A percentile compares a stretch with the other conserved stretches of the same genome.
phyloP scores from a whole-genome alignment of 2,797 vertebrate species.

The Poeciliopsis paucimaculata region DNA sequence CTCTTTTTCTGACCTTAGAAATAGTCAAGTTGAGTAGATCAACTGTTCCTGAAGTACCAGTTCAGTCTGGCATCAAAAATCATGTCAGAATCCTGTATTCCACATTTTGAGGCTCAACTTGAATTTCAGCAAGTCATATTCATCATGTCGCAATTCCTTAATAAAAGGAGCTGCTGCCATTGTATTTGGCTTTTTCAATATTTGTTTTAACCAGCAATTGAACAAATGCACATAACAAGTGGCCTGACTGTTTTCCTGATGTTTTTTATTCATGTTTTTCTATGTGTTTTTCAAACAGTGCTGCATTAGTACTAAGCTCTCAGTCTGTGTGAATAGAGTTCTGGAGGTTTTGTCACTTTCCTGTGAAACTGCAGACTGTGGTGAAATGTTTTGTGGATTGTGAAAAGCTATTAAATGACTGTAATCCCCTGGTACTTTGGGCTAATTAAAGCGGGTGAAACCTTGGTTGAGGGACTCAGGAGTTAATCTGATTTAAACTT shows the following conservation, averaged over 20 bases:
- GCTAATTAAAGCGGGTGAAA: conserved; percentile 61
- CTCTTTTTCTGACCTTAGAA: not conserved
- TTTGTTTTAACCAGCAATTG: not conserved
- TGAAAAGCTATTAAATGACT: conserved; percentile 64
- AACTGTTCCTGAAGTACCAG: not conserved
- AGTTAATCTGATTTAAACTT: conserved; percentile 69
- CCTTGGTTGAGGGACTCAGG: conserved; percentile 36
- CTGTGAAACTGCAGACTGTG: conserved; percentile 33
- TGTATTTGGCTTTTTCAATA: not conserved
- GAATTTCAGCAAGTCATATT: not conserved
- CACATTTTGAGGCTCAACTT: not conserved
- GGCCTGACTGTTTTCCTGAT: not conserved
- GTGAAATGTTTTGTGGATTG: conserved; percentile 46
- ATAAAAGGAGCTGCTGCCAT: not conserved
- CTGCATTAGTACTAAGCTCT: conserved; percentile 36
- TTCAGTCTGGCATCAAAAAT: too few relatives aligned
- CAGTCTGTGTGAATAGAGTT: conserved; percentile 5
- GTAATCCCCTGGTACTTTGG: conserved; percentile 65
- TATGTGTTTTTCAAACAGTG: conserved; percentile 10
- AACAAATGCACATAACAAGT: not conserved
- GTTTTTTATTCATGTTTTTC: not conserved
- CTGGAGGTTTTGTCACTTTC: conserved; percentile 35
- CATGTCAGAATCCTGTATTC: not conserved
- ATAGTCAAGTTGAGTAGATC: not conserved
- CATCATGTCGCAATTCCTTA: not conserved